Conservation (phyloP, 2,888 invertebrate species). For the Hedychridium roseum region DNA sequence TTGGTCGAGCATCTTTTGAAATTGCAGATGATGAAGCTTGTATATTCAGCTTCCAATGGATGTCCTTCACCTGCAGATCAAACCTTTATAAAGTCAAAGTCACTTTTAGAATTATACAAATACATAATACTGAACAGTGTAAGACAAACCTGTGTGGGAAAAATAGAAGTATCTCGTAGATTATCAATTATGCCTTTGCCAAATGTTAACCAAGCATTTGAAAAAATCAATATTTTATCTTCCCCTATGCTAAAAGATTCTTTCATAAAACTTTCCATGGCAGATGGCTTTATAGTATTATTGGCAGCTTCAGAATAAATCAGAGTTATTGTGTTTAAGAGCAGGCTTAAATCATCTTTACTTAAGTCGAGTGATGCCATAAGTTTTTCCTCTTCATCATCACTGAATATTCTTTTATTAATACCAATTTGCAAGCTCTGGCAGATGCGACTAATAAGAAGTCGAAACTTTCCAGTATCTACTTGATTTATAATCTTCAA, state of each 20-base stretch:
- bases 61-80: conserved; percentile 42
- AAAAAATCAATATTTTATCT: conserved; percentile 48
- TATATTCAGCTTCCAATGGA: conserved; percentile 54
- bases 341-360: conserved; percentile 40
- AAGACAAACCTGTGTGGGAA: conserved; percentile 50
- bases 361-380: conserved; percentile 45
- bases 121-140: too few species aligned
- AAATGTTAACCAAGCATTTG: conserved; percentile 51
- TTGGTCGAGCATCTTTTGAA: conserved; percentile 46
- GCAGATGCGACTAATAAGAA: conserved; percentile 51
- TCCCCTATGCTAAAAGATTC: conserved; percentile 43
- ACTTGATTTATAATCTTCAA: conserved; percentile 42
- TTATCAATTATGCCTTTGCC: conserved; percentile 49
- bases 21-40: conserved; percentile 51
- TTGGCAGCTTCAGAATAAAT: conserved; percentile 52
- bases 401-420: conserved; percentile 44
- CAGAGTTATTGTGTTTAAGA: conserved; percentile 45
- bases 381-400: conserved; percentile 52
- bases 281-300: conserved; percentile 42
- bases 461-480: conserved; percentile 52
- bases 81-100: background rate
- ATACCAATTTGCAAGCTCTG: conserved; percentile 40
- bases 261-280: conserved; percentile 47
- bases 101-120: too few species aligned
- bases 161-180: conserved; percentile 49